These are phyloP conservation scores for Tamias sibiricus DNA, from an alignment of 2,113 vertebrate genomes.

Conservation along the genomic window DNA sequence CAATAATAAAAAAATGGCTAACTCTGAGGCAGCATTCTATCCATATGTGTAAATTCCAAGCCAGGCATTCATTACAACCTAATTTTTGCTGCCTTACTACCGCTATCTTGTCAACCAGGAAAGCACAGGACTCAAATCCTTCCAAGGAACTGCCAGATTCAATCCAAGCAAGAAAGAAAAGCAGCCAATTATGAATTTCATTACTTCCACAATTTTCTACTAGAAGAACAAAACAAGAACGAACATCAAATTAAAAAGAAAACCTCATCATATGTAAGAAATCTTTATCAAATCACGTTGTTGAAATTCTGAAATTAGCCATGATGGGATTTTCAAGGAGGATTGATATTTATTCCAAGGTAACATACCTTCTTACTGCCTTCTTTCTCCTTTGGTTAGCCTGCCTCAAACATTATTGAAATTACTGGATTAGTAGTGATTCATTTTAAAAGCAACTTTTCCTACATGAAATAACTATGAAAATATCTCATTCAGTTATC, in stretches of 20 bases:
- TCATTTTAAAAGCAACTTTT: slow-evolving; percentile 65
- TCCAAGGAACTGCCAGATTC: neutral
- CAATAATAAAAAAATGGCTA: neutral
- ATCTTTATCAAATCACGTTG: neutral
- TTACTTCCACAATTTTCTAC: slow-evolving; percentile 39
- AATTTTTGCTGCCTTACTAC: neutral
- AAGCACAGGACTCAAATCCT: neutral
- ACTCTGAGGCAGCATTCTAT: neutral
- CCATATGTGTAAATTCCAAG: neutral
- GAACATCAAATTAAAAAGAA: neutral
- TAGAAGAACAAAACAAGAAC: neutral
- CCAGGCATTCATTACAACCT: neutral
- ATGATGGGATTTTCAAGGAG: neutral
- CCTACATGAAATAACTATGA: neutral
- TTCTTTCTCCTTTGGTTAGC: slow-evolving; percentile 58
- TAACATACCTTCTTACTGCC: slow-evolving; percentile 36
- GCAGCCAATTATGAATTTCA: slow-evolving; percentile 43
- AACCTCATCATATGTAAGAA: neutral
- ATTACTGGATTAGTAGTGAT: neutral
- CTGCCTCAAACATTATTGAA: neutral
- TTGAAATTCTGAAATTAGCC: slow-evolving; percentile 18
- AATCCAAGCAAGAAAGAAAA: slow-evolving; percentile 14
- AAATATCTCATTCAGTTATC: neutral
- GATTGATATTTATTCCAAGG: slow-evolving; percentile 26
- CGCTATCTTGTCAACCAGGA: neutral